Evolutionary conservation across 2,888 invertebrate species (phyloP), one percentile per base, ranked within the genome.

Genomic region (Hedya salicella): DNA sequence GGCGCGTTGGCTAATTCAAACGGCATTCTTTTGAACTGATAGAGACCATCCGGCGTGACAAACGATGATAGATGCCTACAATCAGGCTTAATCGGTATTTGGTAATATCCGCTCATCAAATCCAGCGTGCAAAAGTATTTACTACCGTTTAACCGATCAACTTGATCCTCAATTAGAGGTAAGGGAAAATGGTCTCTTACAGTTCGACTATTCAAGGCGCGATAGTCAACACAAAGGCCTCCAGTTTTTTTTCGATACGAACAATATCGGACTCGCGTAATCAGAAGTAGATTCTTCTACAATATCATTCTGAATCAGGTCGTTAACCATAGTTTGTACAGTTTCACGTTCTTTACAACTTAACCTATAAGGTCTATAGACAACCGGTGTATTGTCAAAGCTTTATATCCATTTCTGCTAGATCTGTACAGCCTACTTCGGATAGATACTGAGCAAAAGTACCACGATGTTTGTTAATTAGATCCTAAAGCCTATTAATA

Each of bases 161-260:
- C n/a, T 19, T 68, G 67, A 19, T 64, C 69, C 13, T 69, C 69
- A 11, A 62, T 67, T 5, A 53, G 48, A 0, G 67, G 67, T 17
- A 67, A n/a, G 13, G 64, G 68, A 59, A 54, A 72, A 19, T 52
- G 49, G 52, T 65, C 60, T 30, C 46, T 68, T n/a, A 46, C 40
- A 21, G 62, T 68, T 40, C 54, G 59, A 3, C 67, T 36, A 53
- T 46, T 66, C 4, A 59, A 16, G 1, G 40, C 40, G 11, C 42
- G 16, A 9, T 63, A 57, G 25, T 64, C 21, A 42, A 39, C 30
- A 19, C 53, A 53, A 19, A 56, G 40, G 13, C 56, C 21, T 2
- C 66, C n/a, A n/a, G 19, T 4, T 63, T 42, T 65, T 62, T 14
- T 69, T 69, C n/a, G 46, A 54, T 2, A 66, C 66, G 11, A 68